A percentile compares a stretch with the other conserved stretches of the same genome.
phyloP scores from a whole-genome alignment of 2,797 vertebrate species.

The Gambelia wislizenii region DNA sequence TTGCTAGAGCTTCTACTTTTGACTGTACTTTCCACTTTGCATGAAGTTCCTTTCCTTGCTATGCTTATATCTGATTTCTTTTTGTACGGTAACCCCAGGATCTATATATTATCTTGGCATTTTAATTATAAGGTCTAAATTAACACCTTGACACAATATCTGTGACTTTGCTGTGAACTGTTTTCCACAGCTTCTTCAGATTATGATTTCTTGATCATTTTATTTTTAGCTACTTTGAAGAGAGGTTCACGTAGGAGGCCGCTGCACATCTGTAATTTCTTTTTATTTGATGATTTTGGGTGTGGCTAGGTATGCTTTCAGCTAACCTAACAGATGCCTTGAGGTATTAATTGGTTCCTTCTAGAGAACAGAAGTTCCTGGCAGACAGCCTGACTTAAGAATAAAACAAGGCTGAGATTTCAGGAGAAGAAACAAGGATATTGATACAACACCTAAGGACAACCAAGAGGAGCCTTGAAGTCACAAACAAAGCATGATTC shows the following conservation, averaged over 20 bases:
- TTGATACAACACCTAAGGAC: neutral
- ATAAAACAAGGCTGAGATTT: slow-evolving; percentile 18
- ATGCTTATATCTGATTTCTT: slow-evolving; percentile 48
- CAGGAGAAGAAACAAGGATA: neutral
- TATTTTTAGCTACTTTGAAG: slow-evolving; percentile 40
- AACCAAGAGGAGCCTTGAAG: neutral
- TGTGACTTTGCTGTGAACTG: slow-evolving; percentile 36
- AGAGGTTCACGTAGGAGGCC: slow-evolving; percentile 13
- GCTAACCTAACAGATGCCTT: neutral
- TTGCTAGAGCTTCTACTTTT: slow-evolving; percentile 23
- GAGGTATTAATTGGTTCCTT: slow-evolving; percentile 17
- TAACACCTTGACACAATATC: slow-evolving; percentile 15
- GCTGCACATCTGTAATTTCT: slow-evolving; percentile 17
- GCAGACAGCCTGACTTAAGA: neutral
- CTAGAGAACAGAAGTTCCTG: neutral
- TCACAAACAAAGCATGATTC: neutral
- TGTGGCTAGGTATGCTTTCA: slow-evolving; percentile 26
- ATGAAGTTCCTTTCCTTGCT: slow-evolving; percentile 45
- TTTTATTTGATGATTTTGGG: neutral
- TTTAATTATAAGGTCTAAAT: slow-evolving; percentile 45
- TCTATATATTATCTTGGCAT: slow-evolving; percentile 54
- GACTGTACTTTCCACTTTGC: slow-evolving; percentile 11
- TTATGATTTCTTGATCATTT: slow-evolving; percentile 30
- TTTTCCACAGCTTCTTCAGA: slow-evolving; percentile 43
- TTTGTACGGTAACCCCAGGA: slow-evolving; percentile 23